Percentiles rank a stretch among this genome's conserved stretches.
Conservation (phyloP, 2,888 invertebrate genomes). For the Eueremaeus valkanovi region DNA sequence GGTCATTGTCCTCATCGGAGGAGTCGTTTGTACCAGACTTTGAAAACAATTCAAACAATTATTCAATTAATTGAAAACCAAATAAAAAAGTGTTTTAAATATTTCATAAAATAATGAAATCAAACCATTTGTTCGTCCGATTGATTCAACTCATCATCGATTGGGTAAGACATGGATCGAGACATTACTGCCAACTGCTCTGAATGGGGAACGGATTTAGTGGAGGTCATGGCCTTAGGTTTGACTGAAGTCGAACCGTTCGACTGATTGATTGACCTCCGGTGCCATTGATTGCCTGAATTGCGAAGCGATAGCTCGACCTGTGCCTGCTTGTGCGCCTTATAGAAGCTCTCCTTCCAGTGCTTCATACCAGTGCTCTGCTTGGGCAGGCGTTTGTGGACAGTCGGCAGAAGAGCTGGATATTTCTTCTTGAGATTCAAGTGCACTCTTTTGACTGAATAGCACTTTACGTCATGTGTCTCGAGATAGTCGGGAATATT, state of each 20-base stretch:
- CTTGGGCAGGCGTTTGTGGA: neutral
- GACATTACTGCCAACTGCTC: too few species aligned
- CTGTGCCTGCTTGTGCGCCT: neutral
- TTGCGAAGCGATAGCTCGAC: neutral
- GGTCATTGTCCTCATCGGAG: neutral
- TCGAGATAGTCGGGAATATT: constrained; percentile 21
- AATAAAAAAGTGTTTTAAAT: too few species aligned
- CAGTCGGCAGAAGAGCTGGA: neutral
- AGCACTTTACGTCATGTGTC: constrained; percentile 26
- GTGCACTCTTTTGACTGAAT: constrained; percentile 11
- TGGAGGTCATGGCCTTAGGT: neutral
- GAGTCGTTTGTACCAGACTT: neutral
- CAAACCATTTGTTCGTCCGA: too few species aligned
- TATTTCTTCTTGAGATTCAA: neutral
- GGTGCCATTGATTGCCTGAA: too few species aligned
- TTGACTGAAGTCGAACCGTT: too few species aligned
- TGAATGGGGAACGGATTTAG: neutral
- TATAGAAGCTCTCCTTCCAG: neutral
- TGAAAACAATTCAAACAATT: neutral
- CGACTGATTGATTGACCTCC: too few species aligned
- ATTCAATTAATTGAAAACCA: neutral
- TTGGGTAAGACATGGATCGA: too few species aligned
- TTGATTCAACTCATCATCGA: too few species aligned
- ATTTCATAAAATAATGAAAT: too few species aligned
- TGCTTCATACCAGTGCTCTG: too few species aligned